Base-by-base conservation (phyloP, 92 coral and sea anemone species). In the Virgularia gustaviana region DNA sequence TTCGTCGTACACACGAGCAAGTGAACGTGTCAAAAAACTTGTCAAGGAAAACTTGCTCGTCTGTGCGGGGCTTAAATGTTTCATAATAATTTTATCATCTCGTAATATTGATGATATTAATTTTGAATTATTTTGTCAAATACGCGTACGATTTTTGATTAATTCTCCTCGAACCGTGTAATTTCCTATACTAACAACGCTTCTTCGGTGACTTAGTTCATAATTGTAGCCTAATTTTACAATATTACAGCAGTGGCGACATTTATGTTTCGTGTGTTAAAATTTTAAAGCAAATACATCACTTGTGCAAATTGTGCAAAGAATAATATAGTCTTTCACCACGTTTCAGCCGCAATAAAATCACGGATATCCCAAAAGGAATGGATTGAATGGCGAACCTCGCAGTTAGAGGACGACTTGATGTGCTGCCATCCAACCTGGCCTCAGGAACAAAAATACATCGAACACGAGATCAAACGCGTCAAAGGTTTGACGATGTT, bases 371-470 rank as follows among this genome's bases (percentile, higher is more conserved):
- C 90, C 19, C 96, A 89, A 66, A 78, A 89, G 31, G 67, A 80
- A 20, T 92, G 98, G 98, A 78, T 82, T 29, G 83, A 80, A 47
- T 89, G 98, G 98, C 84, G 96, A 52, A 91, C 82, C 67, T 63
- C 66, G 1, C 88, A 92, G 37, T 80, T 92, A 19, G 75, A 83
- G 28, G 66, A 87, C 68, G 96, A 92, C n/a, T 52, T 84, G 56
- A 88, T 76, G 78, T 77, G 76, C 80, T 92, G 98, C 71, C 98
- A 92, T 63, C 98, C 98, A 64, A 71, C 96, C 44, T 92, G 98
- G 98, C 98, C 98, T 63, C 96, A 96, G 64, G 98, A 92, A 80
- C 80, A 96, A 54, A 11, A 86, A 36, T 92, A 92, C 77, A 57
- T 92, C 22, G 81, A 84, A 90, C 94, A 86, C 37, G 98, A 92